Percentiles rank a stretch among this genome's conserved stretches.
Evolutionary conservation across 2,113 vertebrate species (phyloP).

Genomic region (Puntigrus tetrazona): DNA sequence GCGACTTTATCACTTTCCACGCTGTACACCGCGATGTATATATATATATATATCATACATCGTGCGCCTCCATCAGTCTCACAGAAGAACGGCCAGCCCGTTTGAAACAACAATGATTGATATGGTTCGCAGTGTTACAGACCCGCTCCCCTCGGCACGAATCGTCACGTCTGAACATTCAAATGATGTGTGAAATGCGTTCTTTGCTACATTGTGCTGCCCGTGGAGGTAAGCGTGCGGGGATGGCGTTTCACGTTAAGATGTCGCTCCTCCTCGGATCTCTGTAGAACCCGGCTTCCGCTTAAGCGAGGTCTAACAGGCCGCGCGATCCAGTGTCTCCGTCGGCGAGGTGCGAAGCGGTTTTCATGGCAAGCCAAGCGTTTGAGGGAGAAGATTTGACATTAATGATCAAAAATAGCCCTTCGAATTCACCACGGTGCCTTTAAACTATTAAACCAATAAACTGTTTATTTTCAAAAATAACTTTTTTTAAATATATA

Average conservation of each 20-base stretch:
- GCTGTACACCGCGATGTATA: slow-evolving; percentile 15
- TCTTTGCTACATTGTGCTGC: slow-evolving; percentile 29
- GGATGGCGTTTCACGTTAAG: background rate
- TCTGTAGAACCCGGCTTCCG: background rate
- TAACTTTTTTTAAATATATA: background rate
- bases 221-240: background rate
- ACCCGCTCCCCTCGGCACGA: slow-evolving; percentile 1
- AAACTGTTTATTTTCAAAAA: background rate
- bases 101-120: background rate
- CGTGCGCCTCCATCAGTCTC: slow-evolving; percentile 16
- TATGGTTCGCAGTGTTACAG: slow-evolving; percentile 3
- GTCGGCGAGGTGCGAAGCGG: background rate
- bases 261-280: background rate
- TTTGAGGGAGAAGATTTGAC: slow-evolving; percentile 2
- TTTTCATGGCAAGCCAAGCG: background rate
- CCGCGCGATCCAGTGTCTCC: background rate
- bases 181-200: slow-evolving; percentile 24
- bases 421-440: slow-evolving; percentile 61
- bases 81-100: slow-evolving; percentile 12
- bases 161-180: slow-evolving; percentile 13
- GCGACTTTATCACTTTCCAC: slow-evolving; percentile 28
- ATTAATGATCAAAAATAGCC: slow-evolving; percentile 60
- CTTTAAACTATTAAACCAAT: background rate
- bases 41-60: too few species aligned
- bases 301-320: slow-evolving; percentile 3